Base-by-base conservation (phyloP, 1,140 invertebrate genomes). In the Goniozus legneri region DNA sequence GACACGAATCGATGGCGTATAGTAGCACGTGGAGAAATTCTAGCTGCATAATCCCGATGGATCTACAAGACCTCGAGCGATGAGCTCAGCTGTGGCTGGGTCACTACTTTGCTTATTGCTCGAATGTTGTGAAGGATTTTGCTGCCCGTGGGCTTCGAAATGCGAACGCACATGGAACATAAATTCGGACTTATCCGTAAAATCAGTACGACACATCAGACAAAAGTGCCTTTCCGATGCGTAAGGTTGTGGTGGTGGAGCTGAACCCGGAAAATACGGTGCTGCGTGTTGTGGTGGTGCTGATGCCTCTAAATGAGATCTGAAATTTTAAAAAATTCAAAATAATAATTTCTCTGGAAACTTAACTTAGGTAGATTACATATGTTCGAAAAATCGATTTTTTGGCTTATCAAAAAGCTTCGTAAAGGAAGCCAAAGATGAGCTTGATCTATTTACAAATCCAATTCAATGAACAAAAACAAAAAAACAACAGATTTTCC, bases 111-210 rank as follows among this genome's bases (percentile, higher is more conserved):
- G 66, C 50, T 75, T 76, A 2, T 56, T 54, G 12, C 48, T 60
- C 19, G 60, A 60, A 32, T 69, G 67, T 4, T 71, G 66, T 3
- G 56, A 47, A 19, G 52, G 46, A 1, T 50, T 50, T 21, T 66
- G 65, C 34, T 70, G 67, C 33, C 77, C 71, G 56, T 82, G 80
- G 15, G 78, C 77, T 51, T 82, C 81, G 38, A 84, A 84, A 60
- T 86, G 83, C 2, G 81, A 81, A 40, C 83, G 71, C 18, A 86
- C 80, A 60, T 86, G 84, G 60, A 84, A 84, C 79, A 84, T 82
- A 50, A 85, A 84, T 63, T 85, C 82, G 4, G 82, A 77, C 64
- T 84, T 83, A 37, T 83, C 80, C 3, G 78, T 77, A 57, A 84
- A 84, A 61, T 83, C 81, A 36, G 82, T 80, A 4, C 82, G 77